Evolutionary conservation across 2,797 vertebrate genomes (phyloP).

Genomic region (Cynodonichthys magdalenae): DNA sequence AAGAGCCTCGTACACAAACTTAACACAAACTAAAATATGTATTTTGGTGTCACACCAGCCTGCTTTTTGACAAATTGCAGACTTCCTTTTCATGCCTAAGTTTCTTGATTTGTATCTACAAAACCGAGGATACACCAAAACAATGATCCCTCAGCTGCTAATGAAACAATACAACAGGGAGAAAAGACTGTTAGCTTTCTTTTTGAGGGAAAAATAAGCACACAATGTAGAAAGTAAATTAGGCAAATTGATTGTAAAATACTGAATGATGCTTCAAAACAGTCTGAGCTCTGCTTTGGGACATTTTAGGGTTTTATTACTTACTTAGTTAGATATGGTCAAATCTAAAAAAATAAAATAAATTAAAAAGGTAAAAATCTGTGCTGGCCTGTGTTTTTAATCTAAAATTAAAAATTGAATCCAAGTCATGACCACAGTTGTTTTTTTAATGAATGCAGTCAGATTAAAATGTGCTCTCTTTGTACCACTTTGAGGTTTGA

Average conservation of each 20-base stretch:
- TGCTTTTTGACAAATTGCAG: not conserved
- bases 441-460: slow-evolving; percentile 15
- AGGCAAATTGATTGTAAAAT: slow-evolving; percentile 1
- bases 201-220: not conserved
- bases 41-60: not conserved
- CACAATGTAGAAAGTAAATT: slow-evolving; percentile 5
- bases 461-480: slow-evolving; percentile 9
- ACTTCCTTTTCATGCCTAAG: not conserved
- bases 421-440: not conserved
- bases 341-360: no score
- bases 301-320: slow-evolving; percentile 1
- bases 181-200: not conserved
- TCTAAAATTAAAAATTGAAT: slow-evolving; percentile 5
- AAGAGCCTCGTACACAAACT: not conserved
- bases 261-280: slow-evolving; percentile 12
- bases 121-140: not conserved
- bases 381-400: not conserved
- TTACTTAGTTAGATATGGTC: not conserved
- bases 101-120: not conserved
- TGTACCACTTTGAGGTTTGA: not conserved
- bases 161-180: slow-evolving; percentile 3
- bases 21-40: not conserved
- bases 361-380: no score
- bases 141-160: not conserved
- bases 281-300: not conserved